Evolutionary conservation across 2,797 vertebrate species (phyloP).

Genomic region (Ibycter americanus): DNA sequence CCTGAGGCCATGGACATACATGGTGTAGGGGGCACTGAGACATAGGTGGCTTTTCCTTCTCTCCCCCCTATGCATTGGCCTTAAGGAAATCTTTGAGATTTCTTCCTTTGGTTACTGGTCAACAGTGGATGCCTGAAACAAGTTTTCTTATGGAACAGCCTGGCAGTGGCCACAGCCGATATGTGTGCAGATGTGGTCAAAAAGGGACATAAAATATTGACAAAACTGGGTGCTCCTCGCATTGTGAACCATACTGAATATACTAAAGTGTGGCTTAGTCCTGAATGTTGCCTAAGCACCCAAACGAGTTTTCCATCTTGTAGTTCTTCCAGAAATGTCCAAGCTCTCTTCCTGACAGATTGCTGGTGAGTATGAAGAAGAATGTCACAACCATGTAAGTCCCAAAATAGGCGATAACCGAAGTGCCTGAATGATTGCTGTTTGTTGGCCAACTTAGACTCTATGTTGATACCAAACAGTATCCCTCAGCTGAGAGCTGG

Average conservation of each 20-base stretch:
- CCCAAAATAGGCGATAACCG: not conserved
- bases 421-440: not conserved
- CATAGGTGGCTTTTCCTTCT: not conserved
- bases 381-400: not conserved
- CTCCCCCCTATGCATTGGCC: not conserved
- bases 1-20: not conserved
- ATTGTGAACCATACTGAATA: not conserved
- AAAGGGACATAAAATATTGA: not conserved
- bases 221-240: not conserved
- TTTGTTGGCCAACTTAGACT: not conserved
- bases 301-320: not conserved
- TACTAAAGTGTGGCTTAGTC: not conserved
- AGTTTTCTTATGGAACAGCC: not conserved
- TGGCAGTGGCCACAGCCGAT: not conserved
- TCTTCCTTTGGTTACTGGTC: not conserved
- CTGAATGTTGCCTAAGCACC: not conserved
- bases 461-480: not conserved
- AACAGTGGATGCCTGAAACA: not conserved
- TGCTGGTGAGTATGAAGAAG: not conserved
- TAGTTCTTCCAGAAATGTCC: conserved; percentile 2
- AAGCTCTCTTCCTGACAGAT: not conserved
- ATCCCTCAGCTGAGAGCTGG: not conserved
- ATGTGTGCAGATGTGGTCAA: not conserved
- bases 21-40: not conserved
- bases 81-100: not conserved